A percentile compares a stretch with the other conserved stretches of the same genome.
Evolutionary conservation across 1,140 invertebrate genomes (phyloP).

Genomic region (Drosophila asahinai): DNA sequence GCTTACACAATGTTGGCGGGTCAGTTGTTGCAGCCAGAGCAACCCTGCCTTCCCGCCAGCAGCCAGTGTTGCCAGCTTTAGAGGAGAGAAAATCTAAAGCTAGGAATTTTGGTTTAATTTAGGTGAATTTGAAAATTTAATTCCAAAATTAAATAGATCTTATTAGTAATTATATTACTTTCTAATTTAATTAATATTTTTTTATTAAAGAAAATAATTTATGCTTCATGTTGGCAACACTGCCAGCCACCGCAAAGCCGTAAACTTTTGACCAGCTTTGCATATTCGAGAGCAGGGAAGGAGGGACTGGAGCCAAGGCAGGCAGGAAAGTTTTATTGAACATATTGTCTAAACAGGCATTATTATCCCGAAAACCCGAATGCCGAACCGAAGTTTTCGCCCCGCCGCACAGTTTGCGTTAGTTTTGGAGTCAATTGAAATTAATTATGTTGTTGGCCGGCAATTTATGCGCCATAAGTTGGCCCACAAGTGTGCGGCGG

Average conservation of each 20-base stretch:
- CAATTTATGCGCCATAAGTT: conserved; percentile 78
- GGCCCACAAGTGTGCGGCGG: conserved; percentile 72
- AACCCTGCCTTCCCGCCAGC: conserved; percentile 15
- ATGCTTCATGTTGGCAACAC: conserved; percentile 1
- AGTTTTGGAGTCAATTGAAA: conserved; percentile 73
- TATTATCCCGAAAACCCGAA: conserved; percentile 46
- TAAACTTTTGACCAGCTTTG: conserved; percentile 57
- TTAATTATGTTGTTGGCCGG: conserved; percentile 71
- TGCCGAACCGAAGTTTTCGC: conserved; percentile 25
- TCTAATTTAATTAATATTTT: neutral
- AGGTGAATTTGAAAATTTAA: neutral
- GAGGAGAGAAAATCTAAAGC: too few relatives aligned
- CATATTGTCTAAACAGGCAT: conserved; percentile 79
- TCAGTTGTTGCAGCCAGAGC: conserved; percentile 52
- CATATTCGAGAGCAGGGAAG: conserved; percentile 36
- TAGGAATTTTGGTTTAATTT: neutral
- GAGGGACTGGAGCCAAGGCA: conserved; percentile 17
- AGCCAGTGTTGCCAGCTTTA: conserved; percentile 8
- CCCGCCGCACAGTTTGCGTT: conserved; percentile 24
- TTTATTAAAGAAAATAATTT: neutral
- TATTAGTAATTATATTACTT: neutral
- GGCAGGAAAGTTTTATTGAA: conserved; percentile 71
- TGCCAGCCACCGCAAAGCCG: conserved; percentile 7
- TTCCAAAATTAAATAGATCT: neutral
- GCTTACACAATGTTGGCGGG: conserved; percentile 82